Percentiles rank a stretch among this genome's conserved stretches.
phyloP scores from a whole-genome alignment of 2,113 vertebrate species.

The Hiodon alosoides region DNA sequence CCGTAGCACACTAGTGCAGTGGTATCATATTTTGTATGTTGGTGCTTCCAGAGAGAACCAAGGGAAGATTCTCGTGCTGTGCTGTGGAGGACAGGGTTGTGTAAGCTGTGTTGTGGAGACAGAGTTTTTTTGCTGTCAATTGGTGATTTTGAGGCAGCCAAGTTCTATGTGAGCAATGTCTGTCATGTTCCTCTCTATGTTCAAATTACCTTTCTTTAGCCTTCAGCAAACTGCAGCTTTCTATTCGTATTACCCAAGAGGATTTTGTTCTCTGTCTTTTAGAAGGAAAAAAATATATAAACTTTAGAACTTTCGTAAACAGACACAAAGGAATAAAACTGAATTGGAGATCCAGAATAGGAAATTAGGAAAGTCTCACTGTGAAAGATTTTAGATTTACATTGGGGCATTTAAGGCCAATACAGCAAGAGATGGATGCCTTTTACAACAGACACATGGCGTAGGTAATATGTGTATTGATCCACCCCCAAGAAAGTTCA shows the following conservation, averaged over 20 bases:
- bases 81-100: background rate
- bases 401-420: background rate
- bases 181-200: background rate
- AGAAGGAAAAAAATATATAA: too few relatives aligned
- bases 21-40: too few relatives aligned
- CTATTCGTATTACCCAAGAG: background rate
- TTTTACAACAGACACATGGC: background rate
- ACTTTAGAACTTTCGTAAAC: background rate
- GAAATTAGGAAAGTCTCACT: too few relatives aligned
- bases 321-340: background rate
- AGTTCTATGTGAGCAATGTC: background rate
- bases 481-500: constrained; percentile 5
- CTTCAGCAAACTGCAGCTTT: background rate
- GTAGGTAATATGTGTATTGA: constrained; percentile 10
- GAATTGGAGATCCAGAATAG: too few relatives aligned
- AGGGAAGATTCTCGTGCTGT: background rate
- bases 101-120: too few relatives aligned
- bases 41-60: too few relatives aligned
- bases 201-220: background rate
- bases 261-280: background rate
- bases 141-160: constrained; percentile 17
- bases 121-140: constrained; percentile 5
- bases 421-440: constrained; percentile 4
- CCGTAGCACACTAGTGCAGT: too few relatives aligned
- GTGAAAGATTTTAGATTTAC: background rate